phyloP scores from a whole-genome alignment of 2,888 invertebrate species.

The Frankliniella fusca region DNA sequence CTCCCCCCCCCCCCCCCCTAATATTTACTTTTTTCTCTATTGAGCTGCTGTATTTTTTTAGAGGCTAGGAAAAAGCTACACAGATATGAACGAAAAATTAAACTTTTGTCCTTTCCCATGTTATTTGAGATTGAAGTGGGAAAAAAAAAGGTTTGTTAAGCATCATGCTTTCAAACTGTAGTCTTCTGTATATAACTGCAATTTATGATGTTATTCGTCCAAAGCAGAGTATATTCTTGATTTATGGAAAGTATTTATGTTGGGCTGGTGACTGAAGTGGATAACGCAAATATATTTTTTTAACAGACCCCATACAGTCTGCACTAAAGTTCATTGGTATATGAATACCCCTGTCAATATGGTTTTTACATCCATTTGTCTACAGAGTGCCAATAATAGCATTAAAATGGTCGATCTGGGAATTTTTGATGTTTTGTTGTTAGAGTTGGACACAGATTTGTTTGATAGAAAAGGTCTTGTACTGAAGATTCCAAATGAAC shows the following conservation, averaged over 20 bases:
- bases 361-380: conserved; percentile 1
- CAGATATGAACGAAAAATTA: too few relatives aligned
- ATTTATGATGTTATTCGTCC: conserved; percentile 17
- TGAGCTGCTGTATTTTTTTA: too few relatives aligned
- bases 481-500: too few relatives aligned
- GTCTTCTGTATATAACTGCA: neutral
- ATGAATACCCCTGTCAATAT: neutral
- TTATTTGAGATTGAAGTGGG: neutral
- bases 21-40: too few relatives aligned
- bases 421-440: too few relatives aligned
- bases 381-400: too few relatives aligned
- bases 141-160: neutral
- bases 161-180: neutral
- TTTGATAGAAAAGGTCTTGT: too few relatives aligned
- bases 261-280: conserved; percentile 25
- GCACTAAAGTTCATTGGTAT: neutral
- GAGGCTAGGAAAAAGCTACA: too few relatives aligned
- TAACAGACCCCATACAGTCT: conserved; percentile 14
- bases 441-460: too few relatives aligned
- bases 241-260: conserved; percentile 11
- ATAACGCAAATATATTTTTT: conserved; percentile 15
- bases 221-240: conserved; percentile 13
- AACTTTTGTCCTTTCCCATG: too few relatives aligned
- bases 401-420: too few relatives aligned
- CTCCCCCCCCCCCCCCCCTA: too few relatives aligned